Percentiles rank a stretch among this genome's conserved stretches.
Conservation (phyloP, 2,113 vertebrate genomes). For the Paralichthys olivaceus region DNA sequence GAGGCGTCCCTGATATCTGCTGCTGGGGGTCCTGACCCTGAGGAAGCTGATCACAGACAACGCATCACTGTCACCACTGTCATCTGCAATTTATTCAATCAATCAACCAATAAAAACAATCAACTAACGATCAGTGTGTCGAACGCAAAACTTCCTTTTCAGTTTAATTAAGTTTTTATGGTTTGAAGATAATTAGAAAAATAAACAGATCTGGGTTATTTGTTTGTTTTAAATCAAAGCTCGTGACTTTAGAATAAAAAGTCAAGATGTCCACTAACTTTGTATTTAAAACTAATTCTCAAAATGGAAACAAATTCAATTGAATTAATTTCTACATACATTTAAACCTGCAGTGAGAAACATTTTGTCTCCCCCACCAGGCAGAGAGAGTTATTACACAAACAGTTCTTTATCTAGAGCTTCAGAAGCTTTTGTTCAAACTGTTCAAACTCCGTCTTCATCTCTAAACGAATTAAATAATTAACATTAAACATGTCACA, state of each 20-base stretch:
- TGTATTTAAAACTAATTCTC: too few species aligned
- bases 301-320: background rate
- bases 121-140: too few species aligned
- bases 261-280: background rate
- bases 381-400: too few species aligned
- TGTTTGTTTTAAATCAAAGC: background rate
- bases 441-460: too few species aligned
- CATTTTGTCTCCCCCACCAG: too few species aligned
- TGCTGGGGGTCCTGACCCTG: slow-evolving; percentile 88
- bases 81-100: background rate
- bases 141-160: background rate
- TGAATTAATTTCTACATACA: background rate
- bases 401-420: too few species aligned
- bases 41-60: slow-evolving; percentile 83
- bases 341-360: too few species aligned
- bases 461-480: too few species aligned
- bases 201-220: background rate
- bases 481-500: too few species aligned
- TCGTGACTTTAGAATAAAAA: background rate
- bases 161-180: background rate
- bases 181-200: background rate
- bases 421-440: too few species aligned
- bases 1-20: slow-evolving; percentile 82
- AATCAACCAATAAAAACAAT: background rate
- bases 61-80: background rate